These are phyloP conservation scores for Chloroclysta siterata DNA, from an alignment of 2,888 invertebrate species.

Conservation along the genomic window DNA sequence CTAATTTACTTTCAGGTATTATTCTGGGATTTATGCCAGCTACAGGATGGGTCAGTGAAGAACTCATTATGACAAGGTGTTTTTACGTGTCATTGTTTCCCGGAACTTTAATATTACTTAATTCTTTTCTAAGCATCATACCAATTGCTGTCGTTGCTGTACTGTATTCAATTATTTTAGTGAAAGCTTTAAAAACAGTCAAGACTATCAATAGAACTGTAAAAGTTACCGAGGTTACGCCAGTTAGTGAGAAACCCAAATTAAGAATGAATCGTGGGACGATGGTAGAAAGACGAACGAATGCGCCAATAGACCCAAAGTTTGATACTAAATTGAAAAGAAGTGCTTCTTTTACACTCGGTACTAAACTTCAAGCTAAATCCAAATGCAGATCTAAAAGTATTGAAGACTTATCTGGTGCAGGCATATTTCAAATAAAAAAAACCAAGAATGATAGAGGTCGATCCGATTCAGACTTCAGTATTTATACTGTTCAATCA, in stretches of 20 bases:
- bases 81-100: slow-evolving; percentile 86
- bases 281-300: slow-evolving; percentile 42
- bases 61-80: slow-evolving; percentile 66
- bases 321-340: slow-evolving; percentile 52
- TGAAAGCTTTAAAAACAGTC: slow-evolving; percentile 82
- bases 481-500: slow-evolving; percentile 62
- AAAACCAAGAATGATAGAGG: slow-evolving; percentile 37
- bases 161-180: slow-evolving; percentile 85
- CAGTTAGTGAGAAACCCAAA: slow-evolving; percentile 50
- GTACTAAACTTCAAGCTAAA: slow-evolving; percentile 29
- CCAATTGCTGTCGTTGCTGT: slow-evolving; percentile 76
- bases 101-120: slow-evolving; percentile 80
- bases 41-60: slow-evolving; percentile 82
- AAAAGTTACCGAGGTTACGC: slow-evolving; percentile 49
- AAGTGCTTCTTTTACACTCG: slow-evolving; percentile 64
- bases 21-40: slow-evolving; percentile 85
- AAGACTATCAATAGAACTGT: slow-evolving; percentile 58
- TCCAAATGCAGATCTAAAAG: slow-evolving; percentile 58
- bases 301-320: slow-evolving; percentile 36
- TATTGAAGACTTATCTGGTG: slow-evolving; percentile 56
- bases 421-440: slow-evolving; percentile 38
- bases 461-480: slow-evolving; percentile 59
- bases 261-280: slow-evolving; percentile 67
- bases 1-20: slow-evolving; percentile 69
- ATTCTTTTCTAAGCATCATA: slow-evolving; percentile 81